Base-by-base conservation (phyloP, 2,797 vertebrate genomes). In the Echiichthys vipera region DNA sequence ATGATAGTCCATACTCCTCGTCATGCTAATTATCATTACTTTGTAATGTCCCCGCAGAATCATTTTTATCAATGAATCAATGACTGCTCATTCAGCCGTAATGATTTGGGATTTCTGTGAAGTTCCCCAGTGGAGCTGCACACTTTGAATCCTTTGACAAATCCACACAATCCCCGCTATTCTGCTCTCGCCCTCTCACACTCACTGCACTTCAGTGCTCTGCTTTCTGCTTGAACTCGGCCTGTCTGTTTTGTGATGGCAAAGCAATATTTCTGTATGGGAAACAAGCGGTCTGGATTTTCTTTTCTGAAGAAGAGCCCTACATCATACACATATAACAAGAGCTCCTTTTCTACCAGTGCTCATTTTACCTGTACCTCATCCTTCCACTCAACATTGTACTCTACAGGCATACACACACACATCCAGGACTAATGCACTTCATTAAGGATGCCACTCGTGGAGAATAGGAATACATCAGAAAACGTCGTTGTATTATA, bases 381-480 rank as follows among this genome's bases (percentile, higher is more conserved):
- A 55, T 62, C 50, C 65, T 24, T 70, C 37, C 56, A 25, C 62
- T 68, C 29, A 11, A 34, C 58, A 47, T 66, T 63, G 58, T 73
- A n/a, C 58, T 39, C 54, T 68, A 12, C 66, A 75, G 43, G 70
- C 64, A 71, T 13, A 66, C 54, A 62, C 63, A 74, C 65, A 74
- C 62, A 70, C 42, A 50, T 43, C 22, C 56, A 63, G 42, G 56
- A 39, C 77, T 78, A 82, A 91, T 86, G 83, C 70, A 73, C 79
- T 88, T 84, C 68, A 84, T 86, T 91, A 84, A 74, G 65, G 66
- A 45, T 39, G 63, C 64, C 70, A 75, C 71, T 88, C 63, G 58
- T 69, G 58, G 56, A 72, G 67, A 27, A 65, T 15, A 57, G 78
- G 71, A 75, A 71, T 73, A 71, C 42, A 58, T 12, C 59, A 61